Evolutionary conservation across 2,888 invertebrate species (phyloP), one percentile per base, ranked within the genome.

Genomic region (Phragmatobia fuliginosa): DNA sequence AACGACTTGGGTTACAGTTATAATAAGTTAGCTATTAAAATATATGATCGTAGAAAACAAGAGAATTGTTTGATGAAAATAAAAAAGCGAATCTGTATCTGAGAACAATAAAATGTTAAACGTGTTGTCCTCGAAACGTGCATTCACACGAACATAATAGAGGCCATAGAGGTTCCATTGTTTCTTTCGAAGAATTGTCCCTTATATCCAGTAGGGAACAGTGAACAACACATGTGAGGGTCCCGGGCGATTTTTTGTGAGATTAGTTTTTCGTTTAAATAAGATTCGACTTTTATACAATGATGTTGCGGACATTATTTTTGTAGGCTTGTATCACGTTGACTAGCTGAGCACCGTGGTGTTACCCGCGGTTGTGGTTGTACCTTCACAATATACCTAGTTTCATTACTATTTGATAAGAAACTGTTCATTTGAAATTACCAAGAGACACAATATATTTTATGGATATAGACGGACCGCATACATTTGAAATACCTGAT

Each of bases 71-170:
- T 31, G 36, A n/a, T 2, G n/a, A n/a, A 21, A 49, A 7, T 49
- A 36, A 16, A 60, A n/a, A 60, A 25, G 11, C n/a, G n/a, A n/a
- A 49, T 49, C 41, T 65, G n/a, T 62, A 62, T 31, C 38, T 45
- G 56, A 56, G 33, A 38, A 33, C 28, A 66, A 58, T 62, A 38
- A 64, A 45, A 49, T 16, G 38, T 65, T 67, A 41, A 70, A 63
- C 41, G 32, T 60, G 21, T 63, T 41, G 31, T 63, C 62, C 65
- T 64, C 62, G 38, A 45, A 25, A n/a, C 25, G 45, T 58, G 58
- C 67, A 67, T 71, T 70, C 66, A 59, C 62, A 58, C 16, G 41
- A 59, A 32, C 6, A 63, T 58, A 70, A 66, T 66, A 63, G 31
- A 71, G 16, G 21, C 28, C 28, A 36, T 49, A n/a, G 56, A 61